phyloP scores from a whole-genome alignment of 2,797 vertebrate genomes.

The Protonibea diacanthus region DNA sequence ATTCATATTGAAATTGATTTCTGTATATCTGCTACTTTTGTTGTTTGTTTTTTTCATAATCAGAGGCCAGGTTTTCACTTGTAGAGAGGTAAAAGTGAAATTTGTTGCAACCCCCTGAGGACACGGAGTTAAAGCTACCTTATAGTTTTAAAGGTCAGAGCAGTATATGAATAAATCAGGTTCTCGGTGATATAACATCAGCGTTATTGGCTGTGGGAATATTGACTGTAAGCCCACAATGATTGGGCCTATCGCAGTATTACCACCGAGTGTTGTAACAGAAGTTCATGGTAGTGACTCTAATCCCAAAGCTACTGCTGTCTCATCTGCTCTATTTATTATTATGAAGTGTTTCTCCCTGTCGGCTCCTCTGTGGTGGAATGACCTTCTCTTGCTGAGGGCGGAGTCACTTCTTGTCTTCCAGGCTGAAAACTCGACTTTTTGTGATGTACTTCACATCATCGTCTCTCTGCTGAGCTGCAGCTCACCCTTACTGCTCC shows the following conservation, averaged over 20 bases:
- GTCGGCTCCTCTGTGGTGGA: slow-evolving; percentile 4
- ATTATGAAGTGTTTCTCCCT: slow-evolving; percentile 42
- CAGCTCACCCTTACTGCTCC: background rate
- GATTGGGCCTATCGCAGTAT: slow-evolving; percentile 26
- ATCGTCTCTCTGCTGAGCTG: background rate
- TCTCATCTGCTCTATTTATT: slow-evolving; percentile 30
- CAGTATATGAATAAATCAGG: slow-evolving; percentile 15
- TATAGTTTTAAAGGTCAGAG: slow-evolving; percentile 40
- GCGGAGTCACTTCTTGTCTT: slow-evolving; percentile 26
- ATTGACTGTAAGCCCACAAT: slow-evolving; percentile 10
- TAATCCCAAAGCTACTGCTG: slow-evolving; percentile 49
- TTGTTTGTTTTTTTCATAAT: background rate
- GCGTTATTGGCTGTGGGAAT: slow-evolving; percentile 35
- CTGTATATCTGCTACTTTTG: background rate
- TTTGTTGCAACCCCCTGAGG: slow-evolving; percentile 9
- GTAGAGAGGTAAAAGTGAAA: background rate
- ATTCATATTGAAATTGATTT: background rate
- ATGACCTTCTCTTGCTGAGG: slow-evolving; percentile 39
- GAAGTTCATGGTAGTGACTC: slow-evolving; percentile 27
- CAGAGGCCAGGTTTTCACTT: background rate
- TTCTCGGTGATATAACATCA: background rate
- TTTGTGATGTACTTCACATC: slow-evolving; percentile 26
- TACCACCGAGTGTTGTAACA: slow-evolving; percentile 23
- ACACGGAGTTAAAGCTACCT: background rate
- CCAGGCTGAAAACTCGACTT: slow-evolving; percentile 17